Base-by-base conservation (phyloP, 2,113 vertebrate genomes). In the Corydoras sp. region DNA sequence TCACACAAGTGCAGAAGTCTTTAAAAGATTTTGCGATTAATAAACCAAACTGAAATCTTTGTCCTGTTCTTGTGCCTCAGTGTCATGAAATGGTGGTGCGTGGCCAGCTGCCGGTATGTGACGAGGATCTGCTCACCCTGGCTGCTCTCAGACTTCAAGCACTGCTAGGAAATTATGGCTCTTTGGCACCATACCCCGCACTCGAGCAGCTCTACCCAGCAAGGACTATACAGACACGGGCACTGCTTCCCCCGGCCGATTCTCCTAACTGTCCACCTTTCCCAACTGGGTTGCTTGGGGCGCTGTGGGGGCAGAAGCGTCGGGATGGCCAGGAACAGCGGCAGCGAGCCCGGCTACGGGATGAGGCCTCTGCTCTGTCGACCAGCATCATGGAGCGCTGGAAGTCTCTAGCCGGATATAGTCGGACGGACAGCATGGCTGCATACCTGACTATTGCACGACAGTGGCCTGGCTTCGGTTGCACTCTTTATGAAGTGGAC, bases 391-490 rank as follows among this genome's bases (percentile, higher is more conserved):
- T 96, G 84, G 92, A 94, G 83, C 89, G 90, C 63, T 97, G 93
- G 96, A 96, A 94, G 83, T 88, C 86, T 74, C 90, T 96, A 75
- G 86, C 88, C 3, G 93, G 92, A 72, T 94, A 93, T 88, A 91
- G 87, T 83, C 85, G 88, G 73, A 83, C 88, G 10, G 93, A 98
- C 82, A 93, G 93, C 83, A 94, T 94, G 92, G 90, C 93, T 0
- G 89, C 94, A 76, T 95, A 95, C 76, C 85, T 97, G 85, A 84
- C 91, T 5, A 89, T 96, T 74, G 92, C 92, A 56, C 90, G 90
- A 62, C 92, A 93, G 86, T 98, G 94, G 94, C 92, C 93, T 0
- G 96, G 92, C 62, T 97, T 95, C 12, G 95, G 96, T 79, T 94
- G 94, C 86, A 96, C 93, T 0, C 91, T 96, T 76, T 98, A 94